Evolutionary conservation across 2,888 invertebrate genomes (phyloP).

Genomic region (Tenthredo notha): DNA sequence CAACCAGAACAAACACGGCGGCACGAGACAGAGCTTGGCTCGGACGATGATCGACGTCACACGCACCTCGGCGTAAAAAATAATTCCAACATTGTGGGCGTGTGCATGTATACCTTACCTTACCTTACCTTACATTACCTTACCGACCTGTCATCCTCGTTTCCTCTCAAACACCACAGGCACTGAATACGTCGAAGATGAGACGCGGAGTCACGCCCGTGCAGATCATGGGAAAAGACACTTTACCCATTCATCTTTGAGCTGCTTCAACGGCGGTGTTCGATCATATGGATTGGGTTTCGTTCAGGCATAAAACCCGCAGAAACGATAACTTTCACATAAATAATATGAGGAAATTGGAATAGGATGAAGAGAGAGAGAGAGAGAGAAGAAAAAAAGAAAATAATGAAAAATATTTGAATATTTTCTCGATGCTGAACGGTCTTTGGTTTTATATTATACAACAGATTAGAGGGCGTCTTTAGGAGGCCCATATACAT

Average conservation of each 20-base stretch:
- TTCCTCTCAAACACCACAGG: conserved; percentile 74
- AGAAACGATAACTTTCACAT: background rate
- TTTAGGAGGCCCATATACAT: conserved; percentile 59
- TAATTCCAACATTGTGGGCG: conserved; percentile 45
- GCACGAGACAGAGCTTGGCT: conserved; percentile 70
- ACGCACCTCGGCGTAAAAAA: conserved; percentile 50
- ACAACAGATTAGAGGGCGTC: conserved; percentile 68
- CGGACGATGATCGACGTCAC: conserved; percentile 46
- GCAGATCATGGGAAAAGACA: conserved; percentile 45
- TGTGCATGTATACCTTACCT: conserved; percentile 29
- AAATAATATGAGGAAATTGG: background rate
- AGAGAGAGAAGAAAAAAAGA: too few species aligned
- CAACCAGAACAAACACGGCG: conserved; percentile 75
- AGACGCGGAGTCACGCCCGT: conserved; percentile 26
- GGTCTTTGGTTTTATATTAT: conserved; percentile 77
- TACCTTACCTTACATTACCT: conserved; percentile 14
- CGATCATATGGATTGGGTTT: background rate
- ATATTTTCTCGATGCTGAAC: conserved; percentile 66
- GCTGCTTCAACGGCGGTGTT: background rate
- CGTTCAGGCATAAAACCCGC: background rate
- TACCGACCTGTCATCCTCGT: conserved; percentile 64
- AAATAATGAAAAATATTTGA: conserved; percentile 17
- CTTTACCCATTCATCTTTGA: conserved; percentile 24
- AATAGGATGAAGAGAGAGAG: conserved; percentile 50
- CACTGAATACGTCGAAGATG: conserved; percentile 44